Conservation (phyloP, 2,113 vertebrate genomes). For the Baryphthengus martii region DNA sequence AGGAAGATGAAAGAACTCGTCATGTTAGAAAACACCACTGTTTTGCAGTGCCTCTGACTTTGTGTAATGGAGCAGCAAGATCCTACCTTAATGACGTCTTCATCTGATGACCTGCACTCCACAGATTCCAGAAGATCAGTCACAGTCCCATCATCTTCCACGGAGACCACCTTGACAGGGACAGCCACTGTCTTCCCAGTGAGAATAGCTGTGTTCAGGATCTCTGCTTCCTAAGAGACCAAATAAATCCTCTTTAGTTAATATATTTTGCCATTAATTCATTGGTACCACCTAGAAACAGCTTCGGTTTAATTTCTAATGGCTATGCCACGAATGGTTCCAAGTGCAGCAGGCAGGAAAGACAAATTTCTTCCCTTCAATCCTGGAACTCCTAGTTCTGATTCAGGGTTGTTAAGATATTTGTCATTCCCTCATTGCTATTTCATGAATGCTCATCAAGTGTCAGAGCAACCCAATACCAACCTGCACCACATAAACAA, state of each 20-base stretch:
- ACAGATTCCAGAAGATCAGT: constrained; percentile 79
- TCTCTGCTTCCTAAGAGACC: constrained; percentile 74
- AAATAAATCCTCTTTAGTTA: neutral
- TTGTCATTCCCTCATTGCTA: neutral
- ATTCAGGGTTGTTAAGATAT: neutral
- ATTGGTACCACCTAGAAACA: neutral
- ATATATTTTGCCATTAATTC: neutral
- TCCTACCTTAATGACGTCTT: constrained; percentile 88
- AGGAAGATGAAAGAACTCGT: neutral
- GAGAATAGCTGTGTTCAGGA: constrained; percentile 91
- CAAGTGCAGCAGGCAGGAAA: neutral
- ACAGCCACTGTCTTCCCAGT: constrained; percentile 85
- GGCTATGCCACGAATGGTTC: neutral
- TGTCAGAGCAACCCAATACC: neutral
- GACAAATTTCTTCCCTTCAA: neutral
- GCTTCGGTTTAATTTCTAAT: neutral
- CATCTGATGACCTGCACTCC: constrained; percentile 83
- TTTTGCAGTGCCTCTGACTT: neutral
- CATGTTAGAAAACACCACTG: neutral
- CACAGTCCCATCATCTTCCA: constrained; percentile 80
- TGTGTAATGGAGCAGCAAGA: neutral
- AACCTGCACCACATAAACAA: neutral
- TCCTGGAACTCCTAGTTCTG: neutral
- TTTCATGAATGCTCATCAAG: neutral
- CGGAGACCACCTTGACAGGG: constrained; percentile 83